phyloP scores from a whole-genome alignment of 2,113 vertebrate genomes.

The Burhinus bistriatus region DNA sequence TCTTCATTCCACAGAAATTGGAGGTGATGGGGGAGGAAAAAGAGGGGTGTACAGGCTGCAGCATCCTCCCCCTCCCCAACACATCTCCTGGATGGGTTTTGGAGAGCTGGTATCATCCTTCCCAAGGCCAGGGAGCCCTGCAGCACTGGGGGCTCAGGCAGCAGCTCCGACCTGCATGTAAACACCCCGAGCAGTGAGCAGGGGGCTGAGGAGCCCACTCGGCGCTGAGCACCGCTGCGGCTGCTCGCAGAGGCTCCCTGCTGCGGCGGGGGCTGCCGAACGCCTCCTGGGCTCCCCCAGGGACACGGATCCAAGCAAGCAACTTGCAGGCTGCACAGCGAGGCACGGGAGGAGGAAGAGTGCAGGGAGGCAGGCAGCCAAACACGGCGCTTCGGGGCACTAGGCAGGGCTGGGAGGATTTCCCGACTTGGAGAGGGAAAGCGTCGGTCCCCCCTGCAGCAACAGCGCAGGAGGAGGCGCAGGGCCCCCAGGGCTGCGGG shows the following conservation, averaged over 20 bases:
- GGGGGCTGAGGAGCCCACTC: neutral
- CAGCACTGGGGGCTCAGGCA: neutral
- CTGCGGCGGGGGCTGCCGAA: neutral
- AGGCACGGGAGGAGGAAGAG: neutral
- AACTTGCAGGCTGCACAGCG: accelerated
- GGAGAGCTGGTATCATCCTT: neutral
- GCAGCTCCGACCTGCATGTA: neutral
- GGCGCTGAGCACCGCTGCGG: neutral
- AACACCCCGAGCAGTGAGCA: neutral
- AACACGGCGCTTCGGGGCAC: accelerated
- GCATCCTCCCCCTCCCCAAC: neutral
- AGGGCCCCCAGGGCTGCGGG: neutral
- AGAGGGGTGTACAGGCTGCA: accelerated
- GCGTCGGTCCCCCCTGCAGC: accelerated
- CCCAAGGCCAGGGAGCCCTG: neutral
- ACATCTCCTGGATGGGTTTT: accelerated
- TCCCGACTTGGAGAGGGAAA: neutral
- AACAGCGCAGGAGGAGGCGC: neutral
- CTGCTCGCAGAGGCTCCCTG: neutral
- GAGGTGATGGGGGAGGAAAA: accelerated
- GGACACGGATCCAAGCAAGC: neutral
- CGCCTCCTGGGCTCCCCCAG: neutral
- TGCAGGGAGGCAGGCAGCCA: neutral
- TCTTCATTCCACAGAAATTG: accelerated
- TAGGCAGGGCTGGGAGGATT: neutral